These are phyloP conservation scores for Darevskia nairensis DNA, from an alignment of 2,797 vertebrate species.

Conservation along the genomic window DNA sequence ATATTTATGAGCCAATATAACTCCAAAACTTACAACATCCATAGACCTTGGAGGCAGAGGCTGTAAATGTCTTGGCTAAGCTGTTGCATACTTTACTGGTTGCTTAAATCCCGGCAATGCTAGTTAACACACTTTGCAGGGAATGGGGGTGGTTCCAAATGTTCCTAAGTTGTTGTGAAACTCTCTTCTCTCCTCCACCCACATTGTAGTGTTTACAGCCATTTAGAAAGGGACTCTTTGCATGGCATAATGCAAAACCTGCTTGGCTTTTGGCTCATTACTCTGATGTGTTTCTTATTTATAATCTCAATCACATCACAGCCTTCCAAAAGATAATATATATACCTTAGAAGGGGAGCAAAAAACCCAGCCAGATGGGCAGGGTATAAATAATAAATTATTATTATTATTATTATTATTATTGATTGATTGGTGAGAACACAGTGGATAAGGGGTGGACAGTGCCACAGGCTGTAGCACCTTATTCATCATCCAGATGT, in stretches of 20 bases:
- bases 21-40: conserved; percentile 19
- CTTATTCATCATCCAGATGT: neutral
- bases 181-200: neutral
- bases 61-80: neutral
- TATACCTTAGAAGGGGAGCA: neutral
- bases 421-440: too few relatives aligned
- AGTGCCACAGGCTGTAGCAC: neutral
- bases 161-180: conserved; percentile 8
- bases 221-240: conserved; percentile 25
- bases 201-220: neutral
- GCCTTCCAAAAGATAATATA: neutral
- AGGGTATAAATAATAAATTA: too few relatives aligned
- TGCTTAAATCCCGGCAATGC: neutral
- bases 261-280: neutral
- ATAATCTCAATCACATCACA: neutral
- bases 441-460: neutral
- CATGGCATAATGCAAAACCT: neutral
- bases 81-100: conserved; percentile 22
- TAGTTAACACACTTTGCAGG: neutral
- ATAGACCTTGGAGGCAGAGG: conserved; percentile 13
- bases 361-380: too few relatives aligned
- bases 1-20: conserved; percentile 20
- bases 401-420: neutral
- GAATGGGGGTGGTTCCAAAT: neutral
- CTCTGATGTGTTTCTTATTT: neutral